Conservation (phyloP, 2,797 vertebrate genomes). For the Morus bassanus region DNA sequence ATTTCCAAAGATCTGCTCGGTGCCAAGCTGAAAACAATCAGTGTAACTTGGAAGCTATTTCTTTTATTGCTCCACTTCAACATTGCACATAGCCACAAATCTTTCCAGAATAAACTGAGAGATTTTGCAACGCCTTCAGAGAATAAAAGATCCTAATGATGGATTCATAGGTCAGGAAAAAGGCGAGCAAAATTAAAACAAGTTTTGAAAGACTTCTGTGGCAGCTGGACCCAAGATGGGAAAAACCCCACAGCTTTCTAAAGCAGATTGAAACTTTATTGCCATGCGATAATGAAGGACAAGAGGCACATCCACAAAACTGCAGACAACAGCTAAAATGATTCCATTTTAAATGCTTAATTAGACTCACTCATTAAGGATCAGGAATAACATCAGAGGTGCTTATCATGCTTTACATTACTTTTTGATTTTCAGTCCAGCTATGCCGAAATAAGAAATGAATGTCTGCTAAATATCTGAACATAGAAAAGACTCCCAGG, state of each 20-base stretch:
- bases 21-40: background rate
- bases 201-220: background rate
- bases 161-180: background rate
- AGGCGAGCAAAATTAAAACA: background rate
- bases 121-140: background rate
- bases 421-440: background rate
- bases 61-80: background rate
- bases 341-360: background rate
- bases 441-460: background rate
- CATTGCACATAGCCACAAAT: background rate
- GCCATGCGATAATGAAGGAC: background rate
- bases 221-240: background rate
- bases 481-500: background rate
- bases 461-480: background rate
- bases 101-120: background rate
- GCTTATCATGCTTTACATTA: background rate
- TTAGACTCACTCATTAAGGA: background rate
- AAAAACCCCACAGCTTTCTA: background rate
- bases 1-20: background rate
- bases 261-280: background rate
- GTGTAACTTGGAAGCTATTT: background rate
- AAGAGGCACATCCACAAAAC: background rate
- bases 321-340: background rate
- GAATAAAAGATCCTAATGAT: background rate
- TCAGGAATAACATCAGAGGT: background rate